Conservation (phyloP, 1,140 invertebrate species). For the Aphaenogaster ashmeadi region DNA sequence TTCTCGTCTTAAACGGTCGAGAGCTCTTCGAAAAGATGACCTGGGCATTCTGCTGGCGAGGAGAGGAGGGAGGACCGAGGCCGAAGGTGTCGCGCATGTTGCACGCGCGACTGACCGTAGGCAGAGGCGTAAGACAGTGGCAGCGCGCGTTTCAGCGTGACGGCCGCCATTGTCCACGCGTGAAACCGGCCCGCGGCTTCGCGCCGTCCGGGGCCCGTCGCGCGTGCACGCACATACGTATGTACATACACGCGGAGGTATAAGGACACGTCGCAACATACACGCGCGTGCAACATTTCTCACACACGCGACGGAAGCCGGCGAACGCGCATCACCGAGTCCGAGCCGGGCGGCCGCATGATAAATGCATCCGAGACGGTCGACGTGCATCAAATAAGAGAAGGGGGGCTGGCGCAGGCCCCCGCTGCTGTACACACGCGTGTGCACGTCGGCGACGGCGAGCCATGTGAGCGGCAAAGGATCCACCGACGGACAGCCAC, state of each 20-base stretch:
- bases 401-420: conserved; percentile 5
- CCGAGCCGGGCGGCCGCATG: conserved; percentile 71
- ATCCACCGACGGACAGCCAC: conserved; percentile 69
- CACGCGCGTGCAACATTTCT: conserved; percentile 27
- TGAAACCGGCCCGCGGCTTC: conserved; percentile 53
- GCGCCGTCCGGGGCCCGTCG: neutral
- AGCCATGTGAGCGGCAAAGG: conserved; percentile 57
- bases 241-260: neutral
- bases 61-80: neutral
- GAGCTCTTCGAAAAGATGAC: neutral
- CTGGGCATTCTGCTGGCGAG: neutral
- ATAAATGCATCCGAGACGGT: conserved; percentile 72
- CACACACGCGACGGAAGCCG: conserved; percentile 48
- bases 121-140: conserved; percentile 64
- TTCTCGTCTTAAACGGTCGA: neutral
- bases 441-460: conserved; percentile 41
- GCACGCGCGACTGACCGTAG: conserved; percentile 42
- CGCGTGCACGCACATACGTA: conserved; percentile 18
- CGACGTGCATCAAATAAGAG: conserved; percentile 74
- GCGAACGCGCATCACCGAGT: conserved; percentile 29
- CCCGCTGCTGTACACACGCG: conserved; percentile 51
- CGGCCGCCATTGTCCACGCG: conserved; percentile 63
- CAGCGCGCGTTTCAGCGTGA: conserved; percentile 59
- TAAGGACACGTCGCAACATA: conserved; percentile 16
- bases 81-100: conserved; percentile 45